Evolutionary conservation across 92 coral and sea anemone genomes (phyloP).

Genomic region (Galaxea fascicularis): DNA sequence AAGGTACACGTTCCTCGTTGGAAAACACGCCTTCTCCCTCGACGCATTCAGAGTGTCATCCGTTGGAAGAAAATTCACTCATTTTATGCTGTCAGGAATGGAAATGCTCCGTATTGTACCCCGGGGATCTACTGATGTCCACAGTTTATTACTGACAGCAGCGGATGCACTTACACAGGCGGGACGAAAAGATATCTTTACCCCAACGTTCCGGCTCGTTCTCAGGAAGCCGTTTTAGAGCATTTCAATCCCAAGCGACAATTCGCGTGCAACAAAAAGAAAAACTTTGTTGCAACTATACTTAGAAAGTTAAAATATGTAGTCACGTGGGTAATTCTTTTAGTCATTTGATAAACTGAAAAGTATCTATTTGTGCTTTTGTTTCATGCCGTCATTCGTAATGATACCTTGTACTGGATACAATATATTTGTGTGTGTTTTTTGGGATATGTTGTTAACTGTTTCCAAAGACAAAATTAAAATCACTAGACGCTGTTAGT

Average conservation of each 20-base stretch:
- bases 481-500: no score
- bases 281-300: background rate
- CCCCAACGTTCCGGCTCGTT: constrained; percentile 11
- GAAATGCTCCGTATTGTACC: constrained; percentile 36
- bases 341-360: no score
- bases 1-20: constrained; percentile 30
- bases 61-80: constrained; percentile 29
- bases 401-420: no score
- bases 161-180: constrained; percentile 24
- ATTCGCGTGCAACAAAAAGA: no score
- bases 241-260: no score
- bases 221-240: constrained; percentile 7
- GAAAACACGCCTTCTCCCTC: constrained; percentile 26
- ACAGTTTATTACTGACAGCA: constrained; percentile 7
- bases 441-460: no score
- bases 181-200: constrained; percentile 31
- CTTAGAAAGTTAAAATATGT: background rate
- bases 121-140: constrained; percentile 21
- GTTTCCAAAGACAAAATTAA: no score
- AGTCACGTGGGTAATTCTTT: background rate
- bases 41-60: constrained; percentile 30
- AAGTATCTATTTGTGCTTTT: no score
- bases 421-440: no score
- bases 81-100: constrained; percentile 25
- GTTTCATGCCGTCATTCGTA: no score